Evolutionary conservation across 1,140 invertebrate genomes (phyloP).

Genomic region (Halesus radiatus): DNA sequence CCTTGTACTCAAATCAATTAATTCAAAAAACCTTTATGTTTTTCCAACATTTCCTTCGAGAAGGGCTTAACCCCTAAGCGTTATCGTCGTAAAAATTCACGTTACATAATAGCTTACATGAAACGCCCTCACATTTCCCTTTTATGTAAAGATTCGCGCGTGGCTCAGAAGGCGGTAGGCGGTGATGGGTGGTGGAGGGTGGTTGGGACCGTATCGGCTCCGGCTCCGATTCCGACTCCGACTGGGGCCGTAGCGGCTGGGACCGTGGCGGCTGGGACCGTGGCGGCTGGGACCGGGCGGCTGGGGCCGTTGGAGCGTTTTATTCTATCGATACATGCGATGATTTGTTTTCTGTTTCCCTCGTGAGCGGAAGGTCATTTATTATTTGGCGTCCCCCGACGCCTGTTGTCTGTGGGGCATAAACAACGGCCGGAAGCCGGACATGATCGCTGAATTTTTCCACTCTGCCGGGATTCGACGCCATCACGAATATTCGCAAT

Average conservation of each 20-base stretch:
- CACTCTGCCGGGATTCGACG: conserved; percentile 24
- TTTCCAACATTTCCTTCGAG: conserved; percentile 2
- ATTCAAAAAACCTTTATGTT: conserved; percentile 16
- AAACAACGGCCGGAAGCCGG: conserved; percentile 55
- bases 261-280: too few relatives aligned
- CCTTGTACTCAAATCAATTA: conserved; percentile 20
- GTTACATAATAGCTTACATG: conserved; percentile 25
- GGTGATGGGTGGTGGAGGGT: too few relatives aligned
- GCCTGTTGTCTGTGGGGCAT: conserved; percentile 48
- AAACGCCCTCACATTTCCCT: conserved; percentile 16
- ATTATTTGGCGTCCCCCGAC: conserved; percentile 51
- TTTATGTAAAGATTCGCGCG: too few relatives aligned
- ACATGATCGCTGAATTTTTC: conserved; percentile 45
- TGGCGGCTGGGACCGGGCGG: not conserved
- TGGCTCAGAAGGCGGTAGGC: not conserved
- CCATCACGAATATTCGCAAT: conserved; percentile 3
- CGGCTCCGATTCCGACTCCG: too few relatives aligned
- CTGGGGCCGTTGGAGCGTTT: conserved; percentile 23
- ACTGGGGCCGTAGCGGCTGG: too few relatives aligned
- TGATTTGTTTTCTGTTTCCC: conserved; percentile 55
- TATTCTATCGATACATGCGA: conserved; percentile 53
- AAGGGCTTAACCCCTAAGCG: conserved; percentile 4
- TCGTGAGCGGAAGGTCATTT: conserved; percentile 50
- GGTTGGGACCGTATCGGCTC: too few relatives aligned
- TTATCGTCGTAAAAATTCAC: conserved; percentile 38